These are phyloP conservation scores for Pteropus rufus DNA, from an alignment of 2,797 vertebrate species.

Conservation along the genomic window DNA sequence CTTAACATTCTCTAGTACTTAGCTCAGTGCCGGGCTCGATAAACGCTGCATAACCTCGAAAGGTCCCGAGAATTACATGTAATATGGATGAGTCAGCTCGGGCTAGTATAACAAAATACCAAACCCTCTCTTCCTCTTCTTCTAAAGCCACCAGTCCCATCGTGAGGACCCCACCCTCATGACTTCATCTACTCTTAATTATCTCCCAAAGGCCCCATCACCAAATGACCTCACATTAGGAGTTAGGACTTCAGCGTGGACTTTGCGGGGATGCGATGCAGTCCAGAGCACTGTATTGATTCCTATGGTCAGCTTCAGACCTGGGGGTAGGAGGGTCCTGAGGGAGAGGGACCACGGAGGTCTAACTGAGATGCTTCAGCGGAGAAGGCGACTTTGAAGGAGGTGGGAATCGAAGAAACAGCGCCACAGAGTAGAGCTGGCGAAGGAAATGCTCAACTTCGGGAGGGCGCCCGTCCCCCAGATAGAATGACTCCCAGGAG, in stretches of 20 bases:
- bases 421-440: background rate
- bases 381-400: background rate
- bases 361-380: background rate
- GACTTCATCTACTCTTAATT: background rate
- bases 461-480: fast-evolving
- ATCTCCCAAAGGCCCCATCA: background rate
- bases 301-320: background rate
- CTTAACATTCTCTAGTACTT: background rate
- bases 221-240: background rate
- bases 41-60: background rate
- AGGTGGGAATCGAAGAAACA: background rate
- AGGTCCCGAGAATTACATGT: background rate
- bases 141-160: background rate
- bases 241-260: background rate
- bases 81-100: background rate
- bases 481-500: background rate
- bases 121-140: background rate
- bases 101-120: background rate
- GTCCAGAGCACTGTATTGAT: background rate
- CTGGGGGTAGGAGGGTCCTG: background rate
- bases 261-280: background rate
- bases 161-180: background rate
- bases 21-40: background rate
- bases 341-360: background rate
- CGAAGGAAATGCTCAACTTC: background rate